Evolutionary conservation across 2,797 vertebrate species (phyloP).

Genomic region (Hephaestus fuliginosus): DNA sequence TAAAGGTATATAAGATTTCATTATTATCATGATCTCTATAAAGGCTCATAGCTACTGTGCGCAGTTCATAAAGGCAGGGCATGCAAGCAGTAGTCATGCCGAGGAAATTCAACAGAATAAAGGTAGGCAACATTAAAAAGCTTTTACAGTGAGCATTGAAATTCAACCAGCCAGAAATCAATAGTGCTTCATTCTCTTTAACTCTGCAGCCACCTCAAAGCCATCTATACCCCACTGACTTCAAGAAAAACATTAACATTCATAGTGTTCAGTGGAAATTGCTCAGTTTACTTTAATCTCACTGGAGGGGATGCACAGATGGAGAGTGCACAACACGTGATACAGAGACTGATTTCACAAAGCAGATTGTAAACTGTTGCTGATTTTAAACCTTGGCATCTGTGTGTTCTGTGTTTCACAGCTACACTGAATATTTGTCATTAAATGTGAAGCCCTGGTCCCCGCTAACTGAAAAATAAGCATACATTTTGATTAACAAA

Average conservation of each 20-base stretch:
- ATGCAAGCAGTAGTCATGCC: constrained; percentile 83
- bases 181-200: constrained; percentile 33
- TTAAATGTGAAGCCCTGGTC: constrained; percentile 10
- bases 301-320: background rate
- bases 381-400: constrained; percentile 37
- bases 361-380: constrained; percentile 40
- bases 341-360: constrained; percentile 26
- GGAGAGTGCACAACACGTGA: constrained; percentile 12
- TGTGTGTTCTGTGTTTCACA: constrained; percentile 2
- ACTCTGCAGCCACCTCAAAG: constrained; percentile 23
- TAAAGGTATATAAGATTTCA: constrained; percentile 70
- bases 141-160: constrained; percentile 54
- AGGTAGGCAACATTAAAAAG: constrained; percentile 62
- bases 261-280: constrained; percentile 6
- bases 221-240: background rate
- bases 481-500: constrained; percentile 11
- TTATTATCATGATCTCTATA: constrained; percentile 62
- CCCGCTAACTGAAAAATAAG: constrained; percentile 21
- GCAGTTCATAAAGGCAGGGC: constrained; percentile 79
- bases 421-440: background rate
- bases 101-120: constrained; percentile 58
- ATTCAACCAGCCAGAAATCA: constrained; percentile 17
- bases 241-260: constrained; percentile 17
- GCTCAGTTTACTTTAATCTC: background rate
- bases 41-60: constrained; percentile 69